Evolutionary conservation across 2,113 vertebrate species (phyloP).

Genomic region (Chiloscyllium plagiosum): DNA sequence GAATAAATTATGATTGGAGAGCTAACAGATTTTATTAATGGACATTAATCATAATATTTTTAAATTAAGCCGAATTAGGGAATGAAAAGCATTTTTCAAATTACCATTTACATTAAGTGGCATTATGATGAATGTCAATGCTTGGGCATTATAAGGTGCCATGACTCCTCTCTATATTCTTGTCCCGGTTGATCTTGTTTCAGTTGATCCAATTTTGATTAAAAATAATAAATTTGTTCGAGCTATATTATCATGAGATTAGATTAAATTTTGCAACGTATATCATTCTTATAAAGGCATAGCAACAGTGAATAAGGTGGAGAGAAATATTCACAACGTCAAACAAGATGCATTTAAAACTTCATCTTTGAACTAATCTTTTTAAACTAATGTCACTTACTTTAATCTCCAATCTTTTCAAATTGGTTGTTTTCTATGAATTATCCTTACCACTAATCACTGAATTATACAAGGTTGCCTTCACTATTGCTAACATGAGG

Average conservation of each 20-base stretch:
- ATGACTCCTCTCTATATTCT: neutral
- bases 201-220: neutral
- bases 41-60: neutral
- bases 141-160: neutral
- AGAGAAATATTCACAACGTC: slow-evolving; percentile 4
- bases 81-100: neutral
- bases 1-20: neutral
- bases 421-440: neutral
- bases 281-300: neutral
- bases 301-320: neutral
- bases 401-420: neutral
- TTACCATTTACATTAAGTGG: neutral
- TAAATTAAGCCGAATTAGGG: neutral
- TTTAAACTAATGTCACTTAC: neutral
- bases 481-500: too few species aligned
- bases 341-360: neutral
- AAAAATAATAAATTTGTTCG: neutral
- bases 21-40: neutral
- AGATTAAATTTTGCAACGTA: neutral
- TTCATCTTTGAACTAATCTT: neutral
- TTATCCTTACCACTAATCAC: too few species aligned
- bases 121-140: neutral
- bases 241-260: neutral
- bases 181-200: neutral
- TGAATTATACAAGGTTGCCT: too few species aligned